Evolutionary conservation across 2,888 invertebrate species (phyloP).

Genomic region (Agonopterix arenella): DNA sequence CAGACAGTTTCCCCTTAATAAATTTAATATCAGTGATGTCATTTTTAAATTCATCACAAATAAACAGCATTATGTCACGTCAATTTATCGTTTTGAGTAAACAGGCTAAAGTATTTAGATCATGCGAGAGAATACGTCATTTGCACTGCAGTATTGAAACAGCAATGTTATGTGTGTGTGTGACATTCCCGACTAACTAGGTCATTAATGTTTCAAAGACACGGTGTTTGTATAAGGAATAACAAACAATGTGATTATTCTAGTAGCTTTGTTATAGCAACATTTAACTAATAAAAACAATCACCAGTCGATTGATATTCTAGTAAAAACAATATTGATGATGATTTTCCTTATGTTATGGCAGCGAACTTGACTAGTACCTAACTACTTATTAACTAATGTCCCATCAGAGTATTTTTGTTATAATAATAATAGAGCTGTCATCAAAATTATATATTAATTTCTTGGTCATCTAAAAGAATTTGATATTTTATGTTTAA

Average conservation of each 20-base stretch:
- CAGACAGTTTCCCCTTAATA: slow-evolving; percentile 5
- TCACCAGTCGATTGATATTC: too few species aligned
- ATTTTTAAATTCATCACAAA: slow-evolving; percentile 30
- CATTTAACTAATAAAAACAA: too few species aligned
- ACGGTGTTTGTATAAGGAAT: neutral
- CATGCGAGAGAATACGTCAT: slow-evolving; percentile 6
- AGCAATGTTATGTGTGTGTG: slow-evolving; percentile 3
- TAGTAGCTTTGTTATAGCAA: too few species aligned
- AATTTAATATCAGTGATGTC: slow-evolving; percentile 54
- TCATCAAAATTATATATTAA: too few species aligned
- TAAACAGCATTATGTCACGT: slow-evolving; percentile 29
- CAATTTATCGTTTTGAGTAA: slow-evolving; percentile 11
- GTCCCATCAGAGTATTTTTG: too few species aligned
- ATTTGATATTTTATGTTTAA: too few species aligned
- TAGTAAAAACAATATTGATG: too few species aligned
- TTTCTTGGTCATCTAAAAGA: too few species aligned
- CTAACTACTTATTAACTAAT: too few species aligned
- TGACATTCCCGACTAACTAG: slow-evolving; percentile 9
- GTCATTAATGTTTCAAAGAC: slow-evolving; percentile 9
- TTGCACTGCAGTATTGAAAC: neutral
- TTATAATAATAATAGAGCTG: too few species aligned
- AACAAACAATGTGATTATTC: neutral
- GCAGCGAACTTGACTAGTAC: too few species aligned
- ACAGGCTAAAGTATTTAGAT: slow-evolving; percentile 15
- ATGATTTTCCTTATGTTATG: too few species aligned